Evolutionary conservation across 1,140 invertebrate species (phyloP), one percentile per base, ranked within the genome.

Genomic region (Trichoplusia ni): DNA sequence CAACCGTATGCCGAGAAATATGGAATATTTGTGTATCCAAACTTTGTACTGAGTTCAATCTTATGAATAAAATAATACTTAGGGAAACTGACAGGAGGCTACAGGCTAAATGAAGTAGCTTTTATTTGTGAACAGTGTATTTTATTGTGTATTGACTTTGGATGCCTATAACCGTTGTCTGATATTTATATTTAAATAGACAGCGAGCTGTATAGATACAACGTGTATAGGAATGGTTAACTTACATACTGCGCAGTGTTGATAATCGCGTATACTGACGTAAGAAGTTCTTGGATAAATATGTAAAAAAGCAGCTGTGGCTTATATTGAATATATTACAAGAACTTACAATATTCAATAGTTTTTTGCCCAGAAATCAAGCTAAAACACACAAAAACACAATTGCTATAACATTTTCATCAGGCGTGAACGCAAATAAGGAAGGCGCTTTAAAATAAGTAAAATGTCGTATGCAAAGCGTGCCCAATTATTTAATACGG

Each of bases 401-500:
- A 8, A 25, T 47, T 60, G 56, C 40, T 46, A 13, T 44, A 25
- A 46, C 16, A 11, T 47, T 60, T 47, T 9, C 11, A 37, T 35
- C 56, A 60, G 56, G 56, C 42, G 56, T 18, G 9, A 25, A n/a
- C 2, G n/a, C 9, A 44, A n/a, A 8, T 11, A 11, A 1, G 13
- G 25, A 18, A 19, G n/a, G 7, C 53, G 1, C 44, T 44, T 44
- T 1, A 16, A 16, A 56, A 56, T 38, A 40, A 27, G 19, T 9
- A 16, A 37, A 51, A 51, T 35, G 5, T 11, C n/a, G 5, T 8
- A 23, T 23, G 9, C 14, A 29, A 31, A 31, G 7, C 13, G 23
- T 46, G 46, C 25, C 63, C 61, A 70, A 64, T 73, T 73, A 70
- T 73, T 73, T 73, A 67, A 64, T 47, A 70, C 33, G 67, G 67